Evolutionary conservation across 1,140 invertebrate genomes (phyloP).

Genomic region (Papilio xuthus): DNA sequence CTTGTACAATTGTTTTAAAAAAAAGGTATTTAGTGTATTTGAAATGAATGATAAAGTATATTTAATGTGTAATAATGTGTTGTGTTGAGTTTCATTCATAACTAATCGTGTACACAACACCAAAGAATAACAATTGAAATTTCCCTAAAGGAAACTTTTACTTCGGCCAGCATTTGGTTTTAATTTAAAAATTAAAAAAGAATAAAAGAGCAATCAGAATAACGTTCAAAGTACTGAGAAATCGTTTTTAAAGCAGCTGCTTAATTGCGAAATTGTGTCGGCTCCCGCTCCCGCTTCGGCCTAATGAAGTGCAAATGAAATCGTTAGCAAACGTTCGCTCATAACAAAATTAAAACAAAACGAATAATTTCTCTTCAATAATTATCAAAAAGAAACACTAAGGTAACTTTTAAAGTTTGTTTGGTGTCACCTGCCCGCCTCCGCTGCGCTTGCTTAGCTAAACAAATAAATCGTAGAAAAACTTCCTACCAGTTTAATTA

Average conservation of each 20-base stretch:
- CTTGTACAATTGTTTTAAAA: not conserved
- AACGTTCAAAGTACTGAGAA: conserved; percentile 17
- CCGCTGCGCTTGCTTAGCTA: not conserved
- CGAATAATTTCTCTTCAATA: not conserved
- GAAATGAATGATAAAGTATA: too few species aligned
- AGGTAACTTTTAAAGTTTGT: not conserved
- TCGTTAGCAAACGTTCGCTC: not conserved
- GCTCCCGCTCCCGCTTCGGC: not conserved
- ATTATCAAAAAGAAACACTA: not conserved
- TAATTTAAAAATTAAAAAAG: not conserved
- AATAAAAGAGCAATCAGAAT: conserved; percentile 9
- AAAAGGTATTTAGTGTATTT: too few species aligned
- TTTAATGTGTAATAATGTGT: not conserved
- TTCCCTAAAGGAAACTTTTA: not conserved
- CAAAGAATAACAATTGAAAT: not conserved
- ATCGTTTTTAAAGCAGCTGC: conserved; percentile 16
- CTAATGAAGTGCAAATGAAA: conserved; percentile 21
- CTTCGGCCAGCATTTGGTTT: not conserved
- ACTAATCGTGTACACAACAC: not conserved
- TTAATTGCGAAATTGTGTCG: conserved; percentile 26
- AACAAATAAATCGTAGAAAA: not conserved
- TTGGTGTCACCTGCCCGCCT: not conserved
- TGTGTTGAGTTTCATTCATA: not conserved
- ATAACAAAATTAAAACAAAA: not conserved
- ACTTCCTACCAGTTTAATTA: not conserved